These are phyloP conservation scores for Morpho deidamia DNA, from an alignment of 2,888 invertebrate species.

Conservation along the genomic window DNA sequence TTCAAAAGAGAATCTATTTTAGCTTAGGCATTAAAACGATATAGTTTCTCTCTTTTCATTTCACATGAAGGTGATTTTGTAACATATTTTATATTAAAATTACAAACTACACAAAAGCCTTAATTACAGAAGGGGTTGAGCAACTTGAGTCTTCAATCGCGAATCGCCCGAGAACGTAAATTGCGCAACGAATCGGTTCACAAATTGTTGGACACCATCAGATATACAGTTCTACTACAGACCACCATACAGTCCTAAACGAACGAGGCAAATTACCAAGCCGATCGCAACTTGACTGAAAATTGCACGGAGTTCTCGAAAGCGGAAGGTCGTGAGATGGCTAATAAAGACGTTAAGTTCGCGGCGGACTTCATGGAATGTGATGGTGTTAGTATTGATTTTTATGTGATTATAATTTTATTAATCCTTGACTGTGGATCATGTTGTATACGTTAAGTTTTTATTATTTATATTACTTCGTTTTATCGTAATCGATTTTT, in stretches of 20 bases:
- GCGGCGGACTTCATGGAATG: conserved; percentile 54
- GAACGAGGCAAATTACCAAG: conserved; percentile 64
- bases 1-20: no score
- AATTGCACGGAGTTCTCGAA: conserved; percentile 58
- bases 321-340: conserved; percentile 61
- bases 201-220: conserved; percentile 60
- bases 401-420: conserved; percentile 67
- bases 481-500: conserved; percentile 30
- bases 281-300: conserved; percentile 47
- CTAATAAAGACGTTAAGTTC: conserved; percentile 73
- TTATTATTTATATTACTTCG: conserved; percentile 31
- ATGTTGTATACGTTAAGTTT: conserved; percentile 21
- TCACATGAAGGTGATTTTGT: conserved; percentile 25
- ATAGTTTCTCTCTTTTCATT: no score
- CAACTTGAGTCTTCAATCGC: conserved; percentile 49
- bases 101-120: conserved; percentile 62
- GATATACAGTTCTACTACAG: conserved; percentile 51
- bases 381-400: conserved; percentile 68
- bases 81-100: conserved; percentile 74
- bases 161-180: conserved; percentile 57
- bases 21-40: no score
- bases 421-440: conserved; percentile 31
- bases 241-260: conserved; percentile 33
- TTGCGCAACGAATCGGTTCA: conserved; percentile 56
- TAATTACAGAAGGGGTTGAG: conserved; percentile 54